Percentiles rank a stretch among this genome's conserved stretches.
phyloP scores from a whole-genome alignment of 2,113 vertebrate species.

The Octodon degus region DNA sequence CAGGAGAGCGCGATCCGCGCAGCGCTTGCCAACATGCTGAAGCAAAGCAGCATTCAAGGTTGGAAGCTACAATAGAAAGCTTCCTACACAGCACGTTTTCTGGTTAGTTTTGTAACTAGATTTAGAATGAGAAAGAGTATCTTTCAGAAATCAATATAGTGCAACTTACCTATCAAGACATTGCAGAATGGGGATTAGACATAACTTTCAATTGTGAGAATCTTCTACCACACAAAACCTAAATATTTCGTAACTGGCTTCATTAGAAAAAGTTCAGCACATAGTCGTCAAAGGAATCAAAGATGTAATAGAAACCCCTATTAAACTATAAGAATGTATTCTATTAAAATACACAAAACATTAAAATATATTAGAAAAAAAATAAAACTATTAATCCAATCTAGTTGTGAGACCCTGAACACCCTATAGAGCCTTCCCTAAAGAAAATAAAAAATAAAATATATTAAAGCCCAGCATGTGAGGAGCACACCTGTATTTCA shows the following conservation, averaged over 20 bases:
- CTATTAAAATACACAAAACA: neutral
- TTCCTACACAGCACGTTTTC: neutral
- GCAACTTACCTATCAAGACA: neutral
- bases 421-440: no score
- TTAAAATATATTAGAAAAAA: neutral
- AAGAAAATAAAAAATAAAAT: no score
- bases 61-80: neutral
- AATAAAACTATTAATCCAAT: no score
- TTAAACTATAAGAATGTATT: neutral
- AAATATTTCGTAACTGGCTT: neutral
- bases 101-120: neutral
- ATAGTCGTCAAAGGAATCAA: neutral
- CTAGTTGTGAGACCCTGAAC: no score
- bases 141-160: neutral
- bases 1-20: neutral
- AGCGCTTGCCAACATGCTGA: neutral
- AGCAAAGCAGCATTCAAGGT: neutral
- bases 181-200: neutral
- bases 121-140: neutral
- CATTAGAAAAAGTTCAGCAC: slow-evolving; percentile 10
- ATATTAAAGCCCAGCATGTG: neutral
- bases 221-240: neutral
- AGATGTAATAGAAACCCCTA: neutral
- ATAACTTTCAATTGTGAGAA: neutral
- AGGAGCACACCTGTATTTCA: neutral